phyloP scores from a whole-genome alignment of 2,113 vertebrate species.

The Nothobranchius kuhntae region DNA sequence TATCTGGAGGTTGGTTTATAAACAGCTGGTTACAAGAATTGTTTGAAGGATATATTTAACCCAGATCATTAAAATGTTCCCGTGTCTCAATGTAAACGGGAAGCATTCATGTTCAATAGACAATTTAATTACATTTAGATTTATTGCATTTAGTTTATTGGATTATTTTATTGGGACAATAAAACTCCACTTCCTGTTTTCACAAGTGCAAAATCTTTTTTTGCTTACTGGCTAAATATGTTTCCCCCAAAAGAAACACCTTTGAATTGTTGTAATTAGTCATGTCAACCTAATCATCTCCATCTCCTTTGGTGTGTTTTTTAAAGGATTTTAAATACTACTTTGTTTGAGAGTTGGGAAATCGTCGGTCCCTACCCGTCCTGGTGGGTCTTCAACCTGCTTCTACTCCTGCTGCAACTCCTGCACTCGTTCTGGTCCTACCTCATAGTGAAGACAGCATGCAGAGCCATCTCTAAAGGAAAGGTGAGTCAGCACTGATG shows the following conservation, averaged over 20 bases:
- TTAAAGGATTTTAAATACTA: conserved; percentile 92
- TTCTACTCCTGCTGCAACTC: conserved; percentile 89
- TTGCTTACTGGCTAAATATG: too few species aligned
- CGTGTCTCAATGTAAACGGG: conserved; percentile 2
- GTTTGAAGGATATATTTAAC: conserved; percentile 38
- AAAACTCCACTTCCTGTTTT: too few species aligned
- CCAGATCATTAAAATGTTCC: conserved; percentile 25
- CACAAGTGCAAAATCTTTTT: too few species aligned
- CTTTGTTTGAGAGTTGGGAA: conserved; percentile 95
- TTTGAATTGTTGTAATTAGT: too few species aligned
- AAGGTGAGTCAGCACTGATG: conserved; percentile 86
- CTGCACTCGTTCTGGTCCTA: conserved; percentile 96
- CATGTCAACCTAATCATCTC: conserved; percentile 1
- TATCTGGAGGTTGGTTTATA: conserved; percentile 56
- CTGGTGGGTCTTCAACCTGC: conserved; percentile 92
- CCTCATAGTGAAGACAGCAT: conserved; percentile 90
- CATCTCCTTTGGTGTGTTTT: conserved; percentile 24
- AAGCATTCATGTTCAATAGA: background rate
- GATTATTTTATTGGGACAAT: background rate
- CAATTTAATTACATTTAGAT: conserved; percentile 1
- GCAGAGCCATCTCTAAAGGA: conserved; percentile 92
- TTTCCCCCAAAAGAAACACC: too few species aligned
- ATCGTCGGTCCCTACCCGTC: conserved; percentile 94
- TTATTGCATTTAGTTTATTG: background rate
- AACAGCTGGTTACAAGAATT: conserved; percentile 35